Conservation (phyloP, 2,888 invertebrate species). For the Bombylius major region DNA sequence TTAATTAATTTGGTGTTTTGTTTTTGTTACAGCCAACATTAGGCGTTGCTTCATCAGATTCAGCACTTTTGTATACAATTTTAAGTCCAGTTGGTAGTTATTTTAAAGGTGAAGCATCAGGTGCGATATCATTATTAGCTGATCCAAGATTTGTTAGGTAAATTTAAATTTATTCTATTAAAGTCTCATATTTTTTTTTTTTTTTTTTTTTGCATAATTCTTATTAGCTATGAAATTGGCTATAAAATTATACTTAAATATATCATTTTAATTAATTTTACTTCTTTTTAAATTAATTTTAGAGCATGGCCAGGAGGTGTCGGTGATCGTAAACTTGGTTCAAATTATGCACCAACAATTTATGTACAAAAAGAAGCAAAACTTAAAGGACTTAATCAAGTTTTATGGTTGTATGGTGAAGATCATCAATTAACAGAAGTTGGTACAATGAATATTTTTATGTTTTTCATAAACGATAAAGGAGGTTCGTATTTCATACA, state of each 20-base stretch:
- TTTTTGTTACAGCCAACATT: slow-evolving; percentile 61
- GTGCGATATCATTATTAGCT: slow-evolving; percentile 76
- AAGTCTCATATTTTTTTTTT: no score
- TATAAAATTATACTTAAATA: no score
- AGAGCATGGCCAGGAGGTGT: slow-evolving; percentile 88
- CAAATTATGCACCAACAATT: slow-evolving; percentile 82
- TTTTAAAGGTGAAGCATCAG: slow-evolving; percentile 53
- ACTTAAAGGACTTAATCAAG: slow-evolving; percentile 76
- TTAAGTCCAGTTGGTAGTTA: slow-evolving; percentile 89
- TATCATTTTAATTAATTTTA: no score
- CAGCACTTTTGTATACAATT: slow-evolving; percentile 84
- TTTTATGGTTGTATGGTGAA: slow-evolving; percentile 90
- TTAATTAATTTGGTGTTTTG: slow-evolving; percentile 6
- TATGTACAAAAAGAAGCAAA: slow-evolving; percentile 67
- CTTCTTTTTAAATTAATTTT: neutral
- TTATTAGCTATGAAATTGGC: neutral
- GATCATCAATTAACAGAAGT: slow-evolving; percentile 92
- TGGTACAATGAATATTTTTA: slow-evolving; percentile 96
- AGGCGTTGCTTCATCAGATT: slow-evolving; percentile 75
- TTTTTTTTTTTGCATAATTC: no score
- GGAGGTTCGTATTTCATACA: slow-evolving; percentile 54
- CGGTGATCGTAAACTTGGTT: slow-evolving; percentile 91
- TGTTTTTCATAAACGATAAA: slow-evolving; percentile 72
- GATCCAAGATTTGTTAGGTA: slow-evolving; percentile 67
- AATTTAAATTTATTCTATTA: neutral